These are phyloP conservation scores for Lamellibrachia columna DNA, from an alignment of 2,888 invertebrate genomes.

Conservation along the genomic window DNA sequence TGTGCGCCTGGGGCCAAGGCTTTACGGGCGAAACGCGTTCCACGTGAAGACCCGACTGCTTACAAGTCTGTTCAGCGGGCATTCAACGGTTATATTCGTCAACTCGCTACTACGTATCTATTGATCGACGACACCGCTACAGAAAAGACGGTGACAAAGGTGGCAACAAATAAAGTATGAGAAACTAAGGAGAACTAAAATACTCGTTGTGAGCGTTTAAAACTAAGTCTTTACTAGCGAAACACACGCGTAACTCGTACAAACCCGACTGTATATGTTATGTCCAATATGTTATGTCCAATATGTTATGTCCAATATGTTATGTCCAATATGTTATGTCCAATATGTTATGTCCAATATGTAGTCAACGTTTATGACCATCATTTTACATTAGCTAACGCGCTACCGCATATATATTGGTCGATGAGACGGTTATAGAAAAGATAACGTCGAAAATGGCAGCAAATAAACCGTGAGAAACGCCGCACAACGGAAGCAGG, in stretches of 20 bases:
- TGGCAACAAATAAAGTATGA: neutral
- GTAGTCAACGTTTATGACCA: no score
- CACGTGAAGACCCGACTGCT: neutral
- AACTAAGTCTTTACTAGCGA: no score
- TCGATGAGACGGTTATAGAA: neutral
- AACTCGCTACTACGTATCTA: neutral
- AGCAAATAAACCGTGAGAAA: neutral
- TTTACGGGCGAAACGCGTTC: neutral
- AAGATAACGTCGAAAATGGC: neutral
- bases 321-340: no score
- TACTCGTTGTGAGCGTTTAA: no score
- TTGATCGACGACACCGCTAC: neutral
- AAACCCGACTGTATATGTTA: no score
- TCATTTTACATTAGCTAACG: no score
- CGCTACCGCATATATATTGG: neutral
- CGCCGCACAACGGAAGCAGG: neutral
- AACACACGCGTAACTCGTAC: no score
- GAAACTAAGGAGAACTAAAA: neutral
- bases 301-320: no score
- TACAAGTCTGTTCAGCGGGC: neutral
- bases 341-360: no score
- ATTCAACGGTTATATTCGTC: neutral
- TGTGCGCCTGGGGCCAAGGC: neutral
- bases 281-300: no score
- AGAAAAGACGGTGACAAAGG: neutral